Base-by-base conservation (phyloP, 2,797 vertebrate species). In the Oryzias sinensis region DNA sequence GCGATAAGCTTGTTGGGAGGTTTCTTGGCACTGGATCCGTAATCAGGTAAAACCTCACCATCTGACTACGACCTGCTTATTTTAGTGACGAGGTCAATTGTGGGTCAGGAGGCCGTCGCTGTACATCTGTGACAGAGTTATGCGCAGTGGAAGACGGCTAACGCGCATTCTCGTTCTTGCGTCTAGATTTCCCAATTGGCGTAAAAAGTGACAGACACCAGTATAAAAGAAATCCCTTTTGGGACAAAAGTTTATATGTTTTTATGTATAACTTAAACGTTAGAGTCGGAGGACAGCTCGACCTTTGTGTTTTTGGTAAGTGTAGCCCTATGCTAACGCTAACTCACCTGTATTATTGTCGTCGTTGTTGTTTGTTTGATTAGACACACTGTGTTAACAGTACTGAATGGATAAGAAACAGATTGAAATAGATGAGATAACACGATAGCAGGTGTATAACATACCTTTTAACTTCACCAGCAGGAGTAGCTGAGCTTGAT, bases 1-100 rank as follows among this genome's bases (percentile, higher is more conserved):
- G 90, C 0, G 93, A 92, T 88, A 89, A 91, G 87, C 90, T 93
- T 61, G 70, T 91, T 47, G 88, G 88, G 49, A 90, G 94, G 79
- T 93, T 94, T 54, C 77, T 95, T 69, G 88, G 90, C 74, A 82
- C 87, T 6, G 91, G 91, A 73, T 72, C 83, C 8, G 56, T 84
- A 5, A 81, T 91, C 85, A 93, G 94, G 94, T 95, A 89, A 80
- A 76, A 18, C 6, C 52, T 55, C 7, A 49, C 44, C 27, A 4
- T 4, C 44, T 59, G 75, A 18, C 52, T 62, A 49, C 67, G 55
- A 49, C 6, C 45, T 24, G 59, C 59, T 51, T 53, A 62, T 58
- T 41, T 58, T 15, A 43, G 59, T 37, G 48, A 48, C 54, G 15
- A 1, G 50, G 69, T 14, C 62, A n/a, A 42, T 59, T 11, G 50